These are phyloP conservation scores for Mermis nigrescens DNA, from an alignment of 2,888 invertebrate genomes.

Conservation along the genomic window DNA sequence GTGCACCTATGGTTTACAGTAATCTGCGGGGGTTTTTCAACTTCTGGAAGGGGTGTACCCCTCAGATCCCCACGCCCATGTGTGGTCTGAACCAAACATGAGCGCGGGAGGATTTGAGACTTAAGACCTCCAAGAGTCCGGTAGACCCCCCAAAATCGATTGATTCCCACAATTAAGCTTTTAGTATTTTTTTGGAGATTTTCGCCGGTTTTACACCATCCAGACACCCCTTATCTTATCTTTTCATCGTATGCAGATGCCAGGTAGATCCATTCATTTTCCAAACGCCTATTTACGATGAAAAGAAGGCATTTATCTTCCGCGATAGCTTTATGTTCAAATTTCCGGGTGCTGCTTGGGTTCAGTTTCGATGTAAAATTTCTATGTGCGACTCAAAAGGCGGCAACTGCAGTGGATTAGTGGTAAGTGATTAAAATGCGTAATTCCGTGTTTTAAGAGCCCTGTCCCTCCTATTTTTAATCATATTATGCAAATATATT, in stretches of 20 bases:
- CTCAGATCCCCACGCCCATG: no score
- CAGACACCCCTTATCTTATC: background rate
- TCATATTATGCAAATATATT: background rate
- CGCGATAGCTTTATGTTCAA: background rate
- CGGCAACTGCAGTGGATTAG: background rate
- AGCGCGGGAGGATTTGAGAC: no score
- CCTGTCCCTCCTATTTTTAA: no score
- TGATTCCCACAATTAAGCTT: no score
- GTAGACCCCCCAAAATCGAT: no score
- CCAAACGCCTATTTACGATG: constrained; percentile 1
- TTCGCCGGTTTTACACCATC: background rate
- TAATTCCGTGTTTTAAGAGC: no score
- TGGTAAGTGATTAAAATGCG: no score
- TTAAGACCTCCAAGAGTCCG: no score
- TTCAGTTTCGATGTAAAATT: background rate
- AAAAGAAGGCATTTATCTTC: background rate
- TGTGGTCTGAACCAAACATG: no score
- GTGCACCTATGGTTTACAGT: no score
- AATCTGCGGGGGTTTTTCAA: no score
- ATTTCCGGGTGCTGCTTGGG: background rate
- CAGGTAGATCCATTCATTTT: constrained; percentile 4
- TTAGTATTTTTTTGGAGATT: background rate
- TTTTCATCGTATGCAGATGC: constrained; percentile 8
- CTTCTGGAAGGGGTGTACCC: no score
- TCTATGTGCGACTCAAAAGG: background rate